Evolutionary conservation across 2,797 vertebrate genomes (phyloP), one percentile per base, ranked within the genome.

Genomic region (Gallinago stenura): DNA sequence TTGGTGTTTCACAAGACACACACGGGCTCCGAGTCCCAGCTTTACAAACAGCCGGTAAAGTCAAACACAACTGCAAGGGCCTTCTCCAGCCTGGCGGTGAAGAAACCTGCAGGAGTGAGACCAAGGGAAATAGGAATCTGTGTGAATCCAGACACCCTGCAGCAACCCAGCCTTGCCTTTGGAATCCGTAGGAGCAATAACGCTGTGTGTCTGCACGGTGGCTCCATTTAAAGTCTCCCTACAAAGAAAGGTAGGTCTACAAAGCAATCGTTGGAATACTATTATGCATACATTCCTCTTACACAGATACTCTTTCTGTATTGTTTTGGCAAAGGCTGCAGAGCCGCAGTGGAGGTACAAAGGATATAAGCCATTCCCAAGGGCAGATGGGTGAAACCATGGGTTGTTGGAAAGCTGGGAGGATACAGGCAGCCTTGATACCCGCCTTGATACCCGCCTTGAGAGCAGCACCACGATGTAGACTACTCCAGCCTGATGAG

Each of bases 1-100:
- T 10, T 12, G 60, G 25, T 41, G 25, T 66, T 62, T 82, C 2
- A 0, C 30, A 15, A 43, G 60, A n/a, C 15, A 9, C 0, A 1
- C 33, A 14, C 0, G 0, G 53, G 45, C 80, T 69, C 43, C 4
- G 39, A 39, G 45, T 30, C 50, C 22, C 5, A 2, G 65, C 58
- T 70, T 83, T 66, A 31, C 37, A 66, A 75, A n/a, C 33, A 39
- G 28, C 4, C 2, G 43, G 39, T 2, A 30, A 6, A 16, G 14
- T 9, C 48, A 64, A 69, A 62, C 48, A 56, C 33, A 54, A 48
- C 4, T n/a, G 54, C 45, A 70, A 41, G 9, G 39, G 75, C 28
- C 64, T 75, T 60, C 75, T 73, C 37, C 68, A 71, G 76, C 6
- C 31, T 5, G 51, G 13, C 17, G 66, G 13, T 5, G 45, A 56